A percentile compares a stretch with the other conserved stretches of the same genome.
phyloP scores from a whole-genome alignment of 2,888 invertebrate species.

The Ochropacha duplaris region DNA sequence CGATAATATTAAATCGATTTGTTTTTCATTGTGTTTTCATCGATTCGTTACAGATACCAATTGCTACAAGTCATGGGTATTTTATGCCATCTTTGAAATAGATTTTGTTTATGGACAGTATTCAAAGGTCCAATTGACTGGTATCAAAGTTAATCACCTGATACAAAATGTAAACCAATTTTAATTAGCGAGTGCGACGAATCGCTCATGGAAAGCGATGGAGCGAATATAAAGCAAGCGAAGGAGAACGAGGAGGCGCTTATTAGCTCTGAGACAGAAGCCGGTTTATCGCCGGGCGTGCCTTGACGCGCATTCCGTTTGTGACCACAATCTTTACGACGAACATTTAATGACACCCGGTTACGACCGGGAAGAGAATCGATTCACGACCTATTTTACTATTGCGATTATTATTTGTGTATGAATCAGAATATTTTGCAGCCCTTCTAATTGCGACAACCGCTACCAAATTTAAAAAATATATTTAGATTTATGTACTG shows the following conservation, averaged over 20 bases:
- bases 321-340: conserved; percentile 69
- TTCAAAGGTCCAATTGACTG: conserved; percentile 8
- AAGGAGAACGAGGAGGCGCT: conserved; percentile 48
- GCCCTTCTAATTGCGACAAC: not conserved
- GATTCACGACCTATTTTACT: conserved; percentile 70
- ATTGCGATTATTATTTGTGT: conserved; percentile 35
- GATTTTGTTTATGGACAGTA: not conserved
- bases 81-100: not conserved
- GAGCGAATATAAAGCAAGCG: conserved; percentile 44
- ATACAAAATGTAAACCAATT: conserved; percentile 43
- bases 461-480: conserved; percentile 9
- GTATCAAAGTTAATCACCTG: conserved; percentile 29
- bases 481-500: not conserved
- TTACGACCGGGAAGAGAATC: conserved; percentile 76
- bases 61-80: not conserved
- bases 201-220: conserved; percentile 40
- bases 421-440: not conserved
- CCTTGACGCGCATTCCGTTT: conserved; percentile 67
- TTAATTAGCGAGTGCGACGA: conserved; percentile 64
- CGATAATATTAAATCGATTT: not conserved
- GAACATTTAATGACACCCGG: conserved; percentile 68
- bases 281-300: conserved; percentile 62
- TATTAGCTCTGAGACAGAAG: conserved; percentile 54
- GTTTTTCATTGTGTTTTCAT: not conserved
- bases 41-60: not conserved